A percentile compares a stretch with the other conserved stretches of the same genome.
These are phyloP conservation scores for Cossypha heuglini DNA, from an alignment of 2,797 vertebrate species.

Conservation along the genomic window DNA sequence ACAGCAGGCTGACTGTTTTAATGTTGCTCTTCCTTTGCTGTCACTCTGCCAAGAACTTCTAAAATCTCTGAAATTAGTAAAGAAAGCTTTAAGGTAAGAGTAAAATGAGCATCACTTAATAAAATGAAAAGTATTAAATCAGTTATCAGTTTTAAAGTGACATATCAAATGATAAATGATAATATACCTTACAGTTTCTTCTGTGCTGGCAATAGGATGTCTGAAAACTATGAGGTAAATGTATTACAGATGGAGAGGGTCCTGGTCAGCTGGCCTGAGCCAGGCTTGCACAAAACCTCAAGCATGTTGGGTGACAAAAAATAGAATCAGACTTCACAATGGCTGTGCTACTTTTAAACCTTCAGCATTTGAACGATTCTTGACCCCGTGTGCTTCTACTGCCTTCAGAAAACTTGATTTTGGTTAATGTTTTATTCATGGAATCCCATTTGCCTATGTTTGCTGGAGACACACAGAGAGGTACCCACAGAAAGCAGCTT, in stretches of 20 bases:
- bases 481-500: fast-evolving
- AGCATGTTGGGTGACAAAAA: neutral
- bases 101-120: neutral
- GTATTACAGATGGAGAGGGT: neutral
- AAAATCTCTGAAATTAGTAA: neutral
- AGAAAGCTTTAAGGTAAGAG: neutral
- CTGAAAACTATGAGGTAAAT: neutral
- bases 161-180: neutral
- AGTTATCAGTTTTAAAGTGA: neutral
- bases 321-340: neutral
- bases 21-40: neutral
- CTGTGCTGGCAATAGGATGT: neutral
- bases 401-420: neutral
- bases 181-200: neutral
- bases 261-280: neutral
- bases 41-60: neutral
- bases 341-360: neutral
- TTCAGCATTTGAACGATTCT: neutral
- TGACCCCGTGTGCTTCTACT: fast-evolving
- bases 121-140: neutral
- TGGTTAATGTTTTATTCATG: neutral
- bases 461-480: neutral
- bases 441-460: neutral
- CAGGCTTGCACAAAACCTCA: neutral
- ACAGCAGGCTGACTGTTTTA: neutral